phyloP scores from a whole-genome alignment of 2,797 vertebrate species.

The Pelobates cultripes region DNA sequence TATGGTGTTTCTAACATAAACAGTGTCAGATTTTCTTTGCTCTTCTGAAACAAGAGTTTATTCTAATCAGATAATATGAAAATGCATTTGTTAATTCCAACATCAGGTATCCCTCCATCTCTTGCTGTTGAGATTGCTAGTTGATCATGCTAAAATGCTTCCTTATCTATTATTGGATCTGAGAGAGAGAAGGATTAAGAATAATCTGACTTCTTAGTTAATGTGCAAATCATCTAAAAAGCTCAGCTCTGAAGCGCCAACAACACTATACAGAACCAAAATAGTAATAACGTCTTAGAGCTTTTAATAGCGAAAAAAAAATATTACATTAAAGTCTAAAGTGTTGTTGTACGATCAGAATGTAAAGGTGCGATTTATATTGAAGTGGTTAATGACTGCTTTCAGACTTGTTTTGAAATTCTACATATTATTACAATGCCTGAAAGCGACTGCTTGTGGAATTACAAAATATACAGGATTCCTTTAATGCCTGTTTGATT shows the following conservation, averaged over 20 bases:
- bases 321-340: constrained; percentile 57
- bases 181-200: constrained; percentile 93
- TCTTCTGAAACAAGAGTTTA: not conserved
- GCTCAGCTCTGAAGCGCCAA: constrained; percentile 72
- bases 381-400: constrained; percentile 55
- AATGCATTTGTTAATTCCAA: constrained; percentile 77
- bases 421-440: constrained; percentile 52
- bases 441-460: constrained; percentile 46
- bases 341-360: constrained; percentile 57
- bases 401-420: constrained; percentile 55
- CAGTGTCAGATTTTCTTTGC: not conserved
- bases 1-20: not conserved
- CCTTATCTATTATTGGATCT: constrained; percentile 94
- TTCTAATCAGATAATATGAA: constrained; percentile 69
- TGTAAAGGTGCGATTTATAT: constrained; percentile 57
- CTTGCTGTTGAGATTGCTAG: constrained; percentile 88
- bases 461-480: constrained; percentile 56
- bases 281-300: constrained; percentile 66
- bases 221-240: constrained; percentile 92
- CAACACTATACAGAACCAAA: constrained; percentile 66
- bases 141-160: constrained; percentile 87
- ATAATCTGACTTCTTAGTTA: constrained; percentile 92
- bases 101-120: constrained; percentile 82
- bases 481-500: constrained; percentile 61
- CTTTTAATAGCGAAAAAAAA: constrained; percentile 58